Evolutionary conservation across 2,113 vertebrate genomes (phyloP), one percentile per base, ranked within the genome.

Genomic region (Hiodon tergisus): DNA sequence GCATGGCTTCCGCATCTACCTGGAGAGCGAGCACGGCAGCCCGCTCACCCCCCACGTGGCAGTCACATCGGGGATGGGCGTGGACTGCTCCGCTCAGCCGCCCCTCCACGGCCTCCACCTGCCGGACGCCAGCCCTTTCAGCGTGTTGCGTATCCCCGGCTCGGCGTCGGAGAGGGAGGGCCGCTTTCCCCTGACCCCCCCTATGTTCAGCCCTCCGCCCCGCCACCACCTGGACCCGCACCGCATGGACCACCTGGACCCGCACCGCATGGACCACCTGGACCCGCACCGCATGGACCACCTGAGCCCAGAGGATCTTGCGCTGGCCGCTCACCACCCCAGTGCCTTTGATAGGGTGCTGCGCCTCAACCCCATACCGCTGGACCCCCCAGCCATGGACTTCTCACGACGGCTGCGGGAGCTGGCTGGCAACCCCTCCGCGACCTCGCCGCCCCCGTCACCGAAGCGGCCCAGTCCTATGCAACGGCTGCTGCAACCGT

Each of bases 331-430:
- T 90, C 97, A 99, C 93, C 97, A 99, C 91, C 96, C 96, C 94
- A 98, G 97, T 98, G 96, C 97, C 96, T 99, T 99, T 89, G 97
- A 99, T 89, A 96, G 97, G 94, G 97, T 98, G 93, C 94, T 98
- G 91, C 95, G 97, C 91, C 94, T 99, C 92, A 99, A 99, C 91
- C 95, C 97, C 87, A 90, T 99, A 92, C 94, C 95, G 87, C 94
- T 99, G 89, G 97, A 99, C 87, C 96, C 95, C 67, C 95, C 97
- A 6, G 93, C 95, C 88, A 99, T 99, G 97, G 97, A 99, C 97
- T 99, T 99, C 91, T 99, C 97, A 84, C 92, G 97, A 91, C 90
- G 97, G 91, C 92, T 99, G 88, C 92, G 97, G 87, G 97, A 99
- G 91, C 94, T 99, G 89, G 97, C 97, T 76, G 97, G 97, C 87